Evolutionary conservation across 2,888 invertebrate genomes (phyloP).

Genomic region (Crematogaster levior): DNA sequence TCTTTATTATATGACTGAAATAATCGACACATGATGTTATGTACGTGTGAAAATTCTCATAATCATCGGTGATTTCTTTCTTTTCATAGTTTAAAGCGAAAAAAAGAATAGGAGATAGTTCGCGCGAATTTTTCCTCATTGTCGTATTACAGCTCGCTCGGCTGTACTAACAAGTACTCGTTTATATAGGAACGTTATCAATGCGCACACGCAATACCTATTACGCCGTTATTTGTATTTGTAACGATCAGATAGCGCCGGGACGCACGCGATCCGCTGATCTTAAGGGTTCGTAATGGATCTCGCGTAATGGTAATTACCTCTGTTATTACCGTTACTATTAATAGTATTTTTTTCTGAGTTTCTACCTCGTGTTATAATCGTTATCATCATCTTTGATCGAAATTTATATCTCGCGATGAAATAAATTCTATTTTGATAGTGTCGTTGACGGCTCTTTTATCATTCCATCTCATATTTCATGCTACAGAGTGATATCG

Average conservation of each 20-base stretch:
- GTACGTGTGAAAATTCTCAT: background rate
- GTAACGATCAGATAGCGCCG: slow-evolving; percentile 54
- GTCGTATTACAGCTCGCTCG: slow-evolving; percentile 35
- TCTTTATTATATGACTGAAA: background rate
- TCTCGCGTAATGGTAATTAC: slow-evolving; percentile 44
- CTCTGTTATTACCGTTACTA: slow-evolving; percentile 45
- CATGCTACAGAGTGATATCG: background rate
- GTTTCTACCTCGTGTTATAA: background rate
- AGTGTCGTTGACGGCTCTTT: background rate
- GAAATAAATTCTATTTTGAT: background rate
- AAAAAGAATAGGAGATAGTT: background rate
- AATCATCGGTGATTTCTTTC: background rate
- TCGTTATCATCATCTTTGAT: slow-evolving; percentile 40
- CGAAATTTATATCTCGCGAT: slow-evolving; percentile 9
- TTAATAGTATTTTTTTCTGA: slow-evolving; percentile 38
- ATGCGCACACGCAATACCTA: slow-evolving; percentile 52
- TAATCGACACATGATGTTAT: background rate
- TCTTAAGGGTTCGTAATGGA: slow-evolving; percentile 47
- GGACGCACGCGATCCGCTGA: slow-evolving; percentile 50
- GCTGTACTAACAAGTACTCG: slow-evolving; percentile 53
- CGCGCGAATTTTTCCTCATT: slow-evolving; percentile 30
- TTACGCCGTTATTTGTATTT: slow-evolving; percentile 55
- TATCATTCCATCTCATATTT: background rate
- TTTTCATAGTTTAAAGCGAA: background rate
- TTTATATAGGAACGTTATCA: slow-evolving; percentile 52